These are phyloP conservation scores for Deroptyus accipitrinus DNA, from an alignment of 2,113 vertebrate species.

Conservation along the genomic window DNA sequence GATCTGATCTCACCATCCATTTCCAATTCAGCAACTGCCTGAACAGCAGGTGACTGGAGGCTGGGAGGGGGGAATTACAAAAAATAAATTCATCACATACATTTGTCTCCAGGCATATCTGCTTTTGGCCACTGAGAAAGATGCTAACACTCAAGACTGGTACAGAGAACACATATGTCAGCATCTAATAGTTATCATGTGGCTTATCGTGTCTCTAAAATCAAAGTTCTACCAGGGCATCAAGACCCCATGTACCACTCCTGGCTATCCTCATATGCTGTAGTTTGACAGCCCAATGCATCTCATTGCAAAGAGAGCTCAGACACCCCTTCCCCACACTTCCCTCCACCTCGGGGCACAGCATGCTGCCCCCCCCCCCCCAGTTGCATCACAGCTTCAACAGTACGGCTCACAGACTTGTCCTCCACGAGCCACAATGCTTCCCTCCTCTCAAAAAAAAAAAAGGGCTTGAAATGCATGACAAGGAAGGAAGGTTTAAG, in stretches of 20 bases:
- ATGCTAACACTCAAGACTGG: background rate
- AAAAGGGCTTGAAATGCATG: background rate
- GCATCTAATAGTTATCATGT: background rate
- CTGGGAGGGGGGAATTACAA: background rate
- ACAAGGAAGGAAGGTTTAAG: background rate
- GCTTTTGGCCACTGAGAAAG: background rate
- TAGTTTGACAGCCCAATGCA: background rate
- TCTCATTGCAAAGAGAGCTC: background rate
- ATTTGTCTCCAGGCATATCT: background rate
- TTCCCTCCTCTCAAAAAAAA: background rate
- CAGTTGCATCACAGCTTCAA: background rate
- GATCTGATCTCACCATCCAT: background rate
- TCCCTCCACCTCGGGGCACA: background rate
- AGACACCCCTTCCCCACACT: background rate
- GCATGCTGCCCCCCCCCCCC: background rate
- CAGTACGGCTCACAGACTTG: background rate
- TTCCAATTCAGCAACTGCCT: background rate
- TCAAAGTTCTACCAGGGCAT: background rate
- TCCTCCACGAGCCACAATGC: background rate
- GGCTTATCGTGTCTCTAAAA: accelerated
- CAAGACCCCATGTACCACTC: accelerated
- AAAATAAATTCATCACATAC: background rate
- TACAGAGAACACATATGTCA: background rate
- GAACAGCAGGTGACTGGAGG: background rate
- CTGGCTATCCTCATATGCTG: accelerated